Percentiles rank a stretch among this genome's conserved stretches.
Evolutionary conservation across 2,113 vertebrate species (phyloP).

Genomic region (Lampris megalopsis): DNA sequence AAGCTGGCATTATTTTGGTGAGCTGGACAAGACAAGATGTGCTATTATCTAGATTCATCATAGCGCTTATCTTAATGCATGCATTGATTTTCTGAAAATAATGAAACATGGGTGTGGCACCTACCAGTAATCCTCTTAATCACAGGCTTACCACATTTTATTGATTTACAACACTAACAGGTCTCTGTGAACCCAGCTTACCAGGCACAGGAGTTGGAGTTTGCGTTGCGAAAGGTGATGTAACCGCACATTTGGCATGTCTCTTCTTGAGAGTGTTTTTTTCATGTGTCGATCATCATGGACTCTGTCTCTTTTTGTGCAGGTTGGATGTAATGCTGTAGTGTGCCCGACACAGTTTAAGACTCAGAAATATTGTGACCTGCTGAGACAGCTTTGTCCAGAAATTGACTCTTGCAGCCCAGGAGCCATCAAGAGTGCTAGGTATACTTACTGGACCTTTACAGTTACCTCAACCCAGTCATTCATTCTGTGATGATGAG

Average conservation of each 20-base stretch:
- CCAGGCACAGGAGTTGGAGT: constrained; percentile 87
- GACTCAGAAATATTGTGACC: constrained; percentile 89
- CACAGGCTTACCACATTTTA: not conserved
- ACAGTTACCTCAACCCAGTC: too few species aligned
- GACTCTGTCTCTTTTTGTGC: not conserved
- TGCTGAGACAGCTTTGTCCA: constrained; percentile 90
- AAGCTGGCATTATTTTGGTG: constrained; percentile 94
- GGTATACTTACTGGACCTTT: constrained; percentile 69
- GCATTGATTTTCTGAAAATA: not conserved
- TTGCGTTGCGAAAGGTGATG: constrained; percentile 86
- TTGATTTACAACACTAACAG: constrained; percentile 68
- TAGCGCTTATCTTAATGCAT: too few species aligned
- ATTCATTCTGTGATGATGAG: too few species aligned
- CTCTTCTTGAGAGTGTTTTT: not conserved
- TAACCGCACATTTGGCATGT: too few species aligned
- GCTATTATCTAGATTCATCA: too few species aligned
- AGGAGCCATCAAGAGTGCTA: constrained; percentile 87
- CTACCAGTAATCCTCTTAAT: not conserved
- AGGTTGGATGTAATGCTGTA: constrained; percentile 92
- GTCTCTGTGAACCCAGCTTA: constrained; percentile 95
- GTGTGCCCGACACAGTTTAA: constrained; percentile 90
- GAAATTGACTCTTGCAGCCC: constrained; percentile 86
- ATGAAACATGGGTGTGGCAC: not conserved
- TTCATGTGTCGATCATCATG: not conserved
- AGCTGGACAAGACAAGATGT: constrained; percentile 23